phyloP scores from a whole-genome alignment of 2,888 invertebrate genomes.

The Marronus borbonicus region DNA sequence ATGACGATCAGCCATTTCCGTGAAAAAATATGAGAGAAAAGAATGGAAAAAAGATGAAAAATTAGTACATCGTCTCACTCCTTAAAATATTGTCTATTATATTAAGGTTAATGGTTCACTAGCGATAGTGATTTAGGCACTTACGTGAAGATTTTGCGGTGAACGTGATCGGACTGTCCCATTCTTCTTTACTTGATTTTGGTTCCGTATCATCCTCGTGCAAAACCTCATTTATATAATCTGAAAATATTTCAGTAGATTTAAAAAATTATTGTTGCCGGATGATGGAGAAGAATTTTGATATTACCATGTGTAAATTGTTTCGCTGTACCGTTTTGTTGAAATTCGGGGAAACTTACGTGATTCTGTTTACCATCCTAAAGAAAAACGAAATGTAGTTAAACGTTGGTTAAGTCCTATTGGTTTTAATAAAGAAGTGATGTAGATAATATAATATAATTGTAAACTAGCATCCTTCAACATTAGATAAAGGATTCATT shows the following conservation, averaged over 20 bases:
- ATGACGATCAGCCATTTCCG: slow-evolving; percentile 51
- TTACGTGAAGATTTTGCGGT: slow-evolving; percentile 92
- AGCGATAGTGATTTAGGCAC: slow-evolving; percentile 66
- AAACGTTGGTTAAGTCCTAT: no score
- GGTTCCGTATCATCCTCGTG: slow-evolving; percentile 77
- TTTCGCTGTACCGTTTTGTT: slow-evolving; percentile 91
- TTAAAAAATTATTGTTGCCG: not conserved
- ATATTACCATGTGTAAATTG: slow-evolving; percentile 87
- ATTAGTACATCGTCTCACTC: slow-evolving; percentile 24
- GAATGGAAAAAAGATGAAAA: slow-evolving; percentile 26
- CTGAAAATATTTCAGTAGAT: slow-evolving; percentile 69
- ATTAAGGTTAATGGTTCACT: slow-evolving; percentile 7
- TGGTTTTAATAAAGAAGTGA: no score
- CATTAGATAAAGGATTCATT: no score
- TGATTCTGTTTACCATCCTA: slow-evolving; percentile 91
- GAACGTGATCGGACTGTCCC: slow-evolving; percentile 92
- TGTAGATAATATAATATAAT: no score
- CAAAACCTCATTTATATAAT: slow-evolving; percentile 89
- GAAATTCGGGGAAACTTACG: slow-evolving; percentile 91
- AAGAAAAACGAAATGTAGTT: slow-evolving; percentile 56
- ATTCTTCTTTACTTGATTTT: slow-evolving; percentile 78
- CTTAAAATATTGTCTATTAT: not conserved
- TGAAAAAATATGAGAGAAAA: slow-evolving; percentile 11
- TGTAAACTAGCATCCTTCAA: no score
- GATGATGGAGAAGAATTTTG: not conserved